Evolutionary conservation across 23 tunicate species (phyloP).

Genomic region (Ciona savignyi): DNA sequence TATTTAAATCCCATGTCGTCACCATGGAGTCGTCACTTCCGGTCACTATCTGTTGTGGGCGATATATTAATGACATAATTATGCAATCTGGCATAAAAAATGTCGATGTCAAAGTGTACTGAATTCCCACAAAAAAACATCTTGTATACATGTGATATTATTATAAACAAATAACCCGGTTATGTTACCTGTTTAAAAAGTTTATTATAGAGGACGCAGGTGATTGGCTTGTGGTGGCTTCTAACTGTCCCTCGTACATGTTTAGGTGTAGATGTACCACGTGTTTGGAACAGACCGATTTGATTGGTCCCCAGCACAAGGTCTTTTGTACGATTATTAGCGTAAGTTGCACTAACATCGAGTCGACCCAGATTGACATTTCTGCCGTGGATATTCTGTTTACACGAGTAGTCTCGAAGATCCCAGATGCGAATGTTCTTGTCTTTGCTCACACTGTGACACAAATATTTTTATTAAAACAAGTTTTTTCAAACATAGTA

Average conservation of each 20-base stretch:
- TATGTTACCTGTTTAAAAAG: conserved; percentile 34
- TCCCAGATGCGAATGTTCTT: conserved; percentile 50
- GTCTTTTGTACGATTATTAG: conserved; percentile 25
- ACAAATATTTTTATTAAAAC: too few species aligned
- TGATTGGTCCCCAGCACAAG: conserved; percentile 37
- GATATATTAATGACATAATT: neutral
- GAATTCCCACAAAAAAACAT: neutral
- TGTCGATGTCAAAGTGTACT: too few species aligned
- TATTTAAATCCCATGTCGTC: conserved; percentile 27
- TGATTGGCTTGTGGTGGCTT: conserved; percentile 36
- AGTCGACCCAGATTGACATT: conserved; percentile 32
- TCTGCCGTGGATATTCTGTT: conserved; percentile 39
- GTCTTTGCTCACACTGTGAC: conserved; percentile 53
- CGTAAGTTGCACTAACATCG: conserved; percentile 21
- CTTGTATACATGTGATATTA: neutral
- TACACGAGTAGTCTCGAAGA: conserved; percentile 41
- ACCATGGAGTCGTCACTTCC: conserved; percentile 34
- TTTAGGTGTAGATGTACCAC: neutral
- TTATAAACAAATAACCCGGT: neutral
- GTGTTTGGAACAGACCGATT: conserved; percentile 22
- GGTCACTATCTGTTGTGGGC: conserved; percentile 16
- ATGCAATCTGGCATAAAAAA: too few species aligned
- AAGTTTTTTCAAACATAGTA: neutral
- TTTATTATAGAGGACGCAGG: conserved; percentile 37
- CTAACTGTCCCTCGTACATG: neutral